Evolutionary conservation across 2,888 invertebrate genomes (phyloP).

Genomic region (Dendrolimus houi): DNA sequence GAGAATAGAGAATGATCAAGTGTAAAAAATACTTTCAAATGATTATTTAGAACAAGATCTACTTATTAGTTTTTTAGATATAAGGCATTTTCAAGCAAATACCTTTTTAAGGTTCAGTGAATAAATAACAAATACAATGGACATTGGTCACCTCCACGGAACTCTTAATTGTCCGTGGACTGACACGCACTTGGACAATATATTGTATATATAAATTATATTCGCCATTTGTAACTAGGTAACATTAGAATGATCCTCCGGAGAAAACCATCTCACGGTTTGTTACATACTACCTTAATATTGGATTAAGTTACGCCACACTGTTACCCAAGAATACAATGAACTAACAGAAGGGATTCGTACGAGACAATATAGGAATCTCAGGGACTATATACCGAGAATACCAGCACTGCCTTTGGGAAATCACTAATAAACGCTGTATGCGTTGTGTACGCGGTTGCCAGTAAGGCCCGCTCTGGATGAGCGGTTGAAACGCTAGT

Average conservation of each 20-base stretch:
- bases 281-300: neutral
- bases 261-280: neutral
- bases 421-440: slow-evolving; percentile 32
- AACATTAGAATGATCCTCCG: neutral
- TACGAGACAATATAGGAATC: slow-evolving; percentile 15
- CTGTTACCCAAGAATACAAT: slow-evolving; percentile 10
- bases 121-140: too few relatives aligned
- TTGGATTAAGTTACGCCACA: neutral
- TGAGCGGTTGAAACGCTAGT: neutral
- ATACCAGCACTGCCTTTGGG: slow-evolving; percentile 16
- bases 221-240: too few relatives aligned
- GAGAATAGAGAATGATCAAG: too few relatives aligned
- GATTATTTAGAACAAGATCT: too few relatives aligned
- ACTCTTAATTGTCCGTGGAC: too few relatives aligned
- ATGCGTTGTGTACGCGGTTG: slow-evolving; percentile 8
- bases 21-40: too few relatives aligned
- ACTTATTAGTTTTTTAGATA: too few relatives aligned
- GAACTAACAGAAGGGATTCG: slow-evolving; percentile 3
- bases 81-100: too few relatives aligned
- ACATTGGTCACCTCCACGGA: too few relatives aligned
- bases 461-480: neutral
- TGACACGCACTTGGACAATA: too few relatives aligned
- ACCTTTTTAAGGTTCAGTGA: too few relatives aligned
- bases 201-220: too few relatives aligned
- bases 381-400: slow-evolving; percentile 10